Percentiles rank a stretch among this genome's conserved stretches.
These are phyloP conservation scores for Kryptopterus vitreolus DNA, from an alignment of 2,797 vertebrate species.

Conservation along the genomic window DNA sequence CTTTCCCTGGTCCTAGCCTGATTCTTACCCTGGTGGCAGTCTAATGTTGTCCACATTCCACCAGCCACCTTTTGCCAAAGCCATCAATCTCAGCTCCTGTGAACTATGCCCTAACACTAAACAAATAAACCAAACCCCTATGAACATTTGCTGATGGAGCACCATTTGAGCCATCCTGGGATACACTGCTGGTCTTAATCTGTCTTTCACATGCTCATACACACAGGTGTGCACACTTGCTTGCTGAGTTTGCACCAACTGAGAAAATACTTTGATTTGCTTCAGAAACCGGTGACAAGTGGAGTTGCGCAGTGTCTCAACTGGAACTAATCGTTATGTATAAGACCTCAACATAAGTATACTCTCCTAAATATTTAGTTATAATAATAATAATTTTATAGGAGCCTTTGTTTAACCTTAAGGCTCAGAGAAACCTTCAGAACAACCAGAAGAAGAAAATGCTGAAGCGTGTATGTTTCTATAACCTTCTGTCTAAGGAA, in stretches of 20 bases:
- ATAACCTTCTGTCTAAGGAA: neutral
- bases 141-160: slow-evolving; percentile 44
- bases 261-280: slow-evolving; percentile 10
- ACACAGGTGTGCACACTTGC: slow-evolving; percentile 36
- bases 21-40: slow-evolving; percentile 26
- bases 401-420: neutral
- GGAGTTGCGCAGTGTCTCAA: neutral
- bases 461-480: neutral
- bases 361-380: neutral
- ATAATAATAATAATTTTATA: neutral
- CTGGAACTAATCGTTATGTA: neutral
- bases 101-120: slow-evolving; percentile 46
- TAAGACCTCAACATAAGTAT: neutral
- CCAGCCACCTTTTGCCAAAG: slow-evolving; percentile 37
- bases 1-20: slow-evolving; percentile 62
- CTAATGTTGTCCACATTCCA: slow-evolving; percentile 53
- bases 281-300: slow-evolving; percentile 19
- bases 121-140: slow-evolving; percentile 38
- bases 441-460: neutral
- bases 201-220: slow-evolving; percentile 21
- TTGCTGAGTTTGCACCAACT: slow-evolving; percentile 24
- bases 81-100: slow-evolving; percentile 35
- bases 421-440: neutral
- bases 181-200: slow-evolving; percentile 32
- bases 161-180: slow-evolving; percentile 41